phyloP scores from a whole-genome alignment of 2,888 invertebrate species.

The Hedychridium roseum region DNA sequence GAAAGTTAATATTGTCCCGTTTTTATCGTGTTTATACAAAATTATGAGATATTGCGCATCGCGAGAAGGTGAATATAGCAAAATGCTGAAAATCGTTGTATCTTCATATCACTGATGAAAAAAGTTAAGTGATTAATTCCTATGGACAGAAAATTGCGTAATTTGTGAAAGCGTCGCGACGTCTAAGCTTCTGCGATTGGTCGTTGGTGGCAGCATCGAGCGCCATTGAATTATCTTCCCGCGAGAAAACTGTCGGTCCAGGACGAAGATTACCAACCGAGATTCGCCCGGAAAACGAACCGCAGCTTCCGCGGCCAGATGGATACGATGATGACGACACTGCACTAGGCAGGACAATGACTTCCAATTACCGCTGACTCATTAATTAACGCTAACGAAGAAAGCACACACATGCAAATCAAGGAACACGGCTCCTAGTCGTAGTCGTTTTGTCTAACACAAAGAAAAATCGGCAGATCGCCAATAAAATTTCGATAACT shows the following conservation, averaged over 20 bases:
- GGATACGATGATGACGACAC: slow-evolving; percentile 21
- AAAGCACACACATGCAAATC: slow-evolving; percentile 24
- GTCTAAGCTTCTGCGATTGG: slow-evolving; percentile 27
- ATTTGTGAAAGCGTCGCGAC: neutral
- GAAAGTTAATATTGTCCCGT: too few relatives aligned
- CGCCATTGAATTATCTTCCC: slow-evolving; percentile 27
- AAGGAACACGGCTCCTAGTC: slow-evolving; percentile 1
- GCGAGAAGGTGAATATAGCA: too few relatives aligned
- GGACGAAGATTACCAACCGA: slow-evolving; percentile 33
- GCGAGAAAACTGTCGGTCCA: too few relatives aligned
- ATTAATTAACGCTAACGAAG: slow-evolving; percentile 40
- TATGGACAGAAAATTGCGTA: neutral
- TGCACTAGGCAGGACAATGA: slow-evolving; percentile 1
- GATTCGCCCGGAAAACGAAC: too few relatives aligned
- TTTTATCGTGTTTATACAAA: too few relatives aligned
- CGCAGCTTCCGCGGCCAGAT: too few relatives aligned
- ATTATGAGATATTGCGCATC: too few relatives aligned
- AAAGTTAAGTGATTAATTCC: neutral
- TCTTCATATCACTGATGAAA: too few relatives aligned
- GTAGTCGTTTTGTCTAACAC: too few relatives aligned
- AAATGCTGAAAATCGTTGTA: too few relatives aligned
- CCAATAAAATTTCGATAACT: too few relatives aligned
- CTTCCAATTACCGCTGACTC: slow-evolving; percentile 26
- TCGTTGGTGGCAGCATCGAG: slow-evolving; percentile 47
- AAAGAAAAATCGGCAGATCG: too few relatives aligned